Evolutionary conservation across 2,113 vertebrate species (phyloP), one percentile per base, ranked within the genome.

Genomic region (Crocuta crocuta): DNA sequence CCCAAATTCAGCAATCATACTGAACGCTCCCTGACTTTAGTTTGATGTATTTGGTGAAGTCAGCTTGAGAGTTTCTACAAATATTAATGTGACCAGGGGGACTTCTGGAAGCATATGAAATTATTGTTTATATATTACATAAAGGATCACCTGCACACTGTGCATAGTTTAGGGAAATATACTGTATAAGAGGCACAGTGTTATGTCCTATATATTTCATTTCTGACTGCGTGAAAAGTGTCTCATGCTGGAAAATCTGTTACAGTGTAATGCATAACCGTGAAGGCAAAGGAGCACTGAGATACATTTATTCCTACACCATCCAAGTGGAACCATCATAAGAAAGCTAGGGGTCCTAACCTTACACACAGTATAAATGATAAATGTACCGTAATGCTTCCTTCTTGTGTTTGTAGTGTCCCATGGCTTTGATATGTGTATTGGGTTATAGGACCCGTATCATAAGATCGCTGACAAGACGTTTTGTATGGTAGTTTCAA

Each of bases 321-420:
- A 53, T 33, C 97, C 97, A 97, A 97, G 94, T 95, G 96, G 96
- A 98, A 98, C 94, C 94, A 84, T 81, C 28, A 2, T 87, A 83
- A 95, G 94, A 98, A 98, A 97, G 83, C 96, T 83, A 79, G 39
- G 79, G 88, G 89, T 97, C 68, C 15, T 98, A 95, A 98, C 94
- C 97, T 98, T 86, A 70, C 68, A 68, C 76, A 58, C 85, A 98
- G 96, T 96, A 85, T 96, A 98, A 97, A 95, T 96, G 89, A 98
- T 96, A 97, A 98, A 98, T 96, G 93, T 83, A 26, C 68, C 90
- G 33, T 89, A 96, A 82, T 86, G 87, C 84, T 97, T 95, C 61
- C 58, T 97, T 7, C 90, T 17, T 65, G 8, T 65, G 6, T 94
- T 78, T 82, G 78, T 88, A 88, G 86, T 45, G 45, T 95, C 48